Base-by-base conservation (phyloP, 2,113 vertebrate genomes). In the Chloropsis hardwickii region DNA sequence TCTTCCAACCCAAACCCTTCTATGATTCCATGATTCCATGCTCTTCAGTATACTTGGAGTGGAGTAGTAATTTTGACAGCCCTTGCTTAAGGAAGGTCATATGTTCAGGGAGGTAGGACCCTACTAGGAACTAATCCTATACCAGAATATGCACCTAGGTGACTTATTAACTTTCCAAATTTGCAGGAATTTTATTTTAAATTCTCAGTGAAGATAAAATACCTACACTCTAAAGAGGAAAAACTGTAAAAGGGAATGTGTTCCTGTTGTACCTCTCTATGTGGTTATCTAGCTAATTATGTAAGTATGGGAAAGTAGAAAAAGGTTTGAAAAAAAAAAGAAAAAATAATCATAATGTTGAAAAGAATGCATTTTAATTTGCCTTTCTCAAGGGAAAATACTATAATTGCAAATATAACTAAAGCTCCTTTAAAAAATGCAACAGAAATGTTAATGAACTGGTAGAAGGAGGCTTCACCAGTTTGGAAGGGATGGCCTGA, bases 371-470 rank as follows among this genome's bases (percentile, higher is more conserved):
- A 66, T 61, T 33, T 33, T 48, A 77, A 78, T 28, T 88, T 73
- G 13, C 16, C 44, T 89, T 90, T 86, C 40, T 95, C 28, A 88
- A 94, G 47, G 18, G 27, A 14, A 81, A 51, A 35, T 54, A 31
- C 11, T 65, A 29, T 13, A 83, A 9, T 44, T 83, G 33, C 6
- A 97, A 57, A 62, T 80, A 82, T 40, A 83, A 71, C 66, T 53
- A 86, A 85, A 88, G 5, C 0, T 81, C 47, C 23, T 62, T 88
- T 39, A 25, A 51, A 92, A 90, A 79, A 42, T 20, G 27, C 13
- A 69, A 14, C 14, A 57, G 12, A 81, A 95, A 83, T 10, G 47
- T 91, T 70, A 85, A 69, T n/a, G 83, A 48, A 6, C 14, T 72
- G 39, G 31, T 50, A 90, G 64, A 94, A 50, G 35, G 39, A 73